Conservation (phyloP, 2,113 vertebrate genomes). For the Elaphurus davidianus region DNA sequence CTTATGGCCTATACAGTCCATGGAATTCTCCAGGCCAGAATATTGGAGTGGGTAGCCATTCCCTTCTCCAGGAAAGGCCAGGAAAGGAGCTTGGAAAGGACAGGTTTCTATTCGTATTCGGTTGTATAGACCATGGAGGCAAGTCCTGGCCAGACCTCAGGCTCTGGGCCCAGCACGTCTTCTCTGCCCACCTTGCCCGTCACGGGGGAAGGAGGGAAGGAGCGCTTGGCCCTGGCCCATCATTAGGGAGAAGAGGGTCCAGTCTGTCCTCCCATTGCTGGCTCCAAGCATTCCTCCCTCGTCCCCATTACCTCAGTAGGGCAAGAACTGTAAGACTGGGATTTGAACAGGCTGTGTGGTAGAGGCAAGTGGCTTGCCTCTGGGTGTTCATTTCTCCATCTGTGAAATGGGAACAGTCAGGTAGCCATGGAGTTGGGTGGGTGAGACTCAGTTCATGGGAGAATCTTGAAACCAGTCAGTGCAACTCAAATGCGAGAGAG, state of each 20-base stretch:
- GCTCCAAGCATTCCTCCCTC: not conserved
- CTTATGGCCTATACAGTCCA: not conserved
- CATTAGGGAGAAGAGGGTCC: not conserved
- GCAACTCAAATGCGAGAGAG: accelerated
- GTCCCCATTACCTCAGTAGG: not conserved
- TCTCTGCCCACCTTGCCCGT: not conserved
- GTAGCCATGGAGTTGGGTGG: accelerated
- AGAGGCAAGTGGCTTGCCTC: not conserved
- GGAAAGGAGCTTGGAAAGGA: not conserved
- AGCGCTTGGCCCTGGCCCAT: not conserved
- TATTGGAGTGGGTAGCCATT: not conserved
- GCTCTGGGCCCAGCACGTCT: not conserved
- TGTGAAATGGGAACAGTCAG: not conserved
- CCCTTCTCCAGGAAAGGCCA: not conserved
- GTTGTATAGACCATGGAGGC: not conserved
- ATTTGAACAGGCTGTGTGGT: not conserved
- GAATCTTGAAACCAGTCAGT: not conserved
- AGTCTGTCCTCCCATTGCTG: not conserved
- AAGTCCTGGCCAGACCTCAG: not conserved
- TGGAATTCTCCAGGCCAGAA: not conserved
- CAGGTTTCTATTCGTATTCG: too few species aligned
- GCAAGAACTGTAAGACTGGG: not conserved
- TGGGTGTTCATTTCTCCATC: not conserved
- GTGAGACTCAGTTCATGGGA: not conserved
- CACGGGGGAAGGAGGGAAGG: not conserved